A percentile compares a stretch with the other conserved stretches of the same genome.
Conservation (phyloP, 2,888 invertebrate species). For the Zelleria hepariella region DNA sequence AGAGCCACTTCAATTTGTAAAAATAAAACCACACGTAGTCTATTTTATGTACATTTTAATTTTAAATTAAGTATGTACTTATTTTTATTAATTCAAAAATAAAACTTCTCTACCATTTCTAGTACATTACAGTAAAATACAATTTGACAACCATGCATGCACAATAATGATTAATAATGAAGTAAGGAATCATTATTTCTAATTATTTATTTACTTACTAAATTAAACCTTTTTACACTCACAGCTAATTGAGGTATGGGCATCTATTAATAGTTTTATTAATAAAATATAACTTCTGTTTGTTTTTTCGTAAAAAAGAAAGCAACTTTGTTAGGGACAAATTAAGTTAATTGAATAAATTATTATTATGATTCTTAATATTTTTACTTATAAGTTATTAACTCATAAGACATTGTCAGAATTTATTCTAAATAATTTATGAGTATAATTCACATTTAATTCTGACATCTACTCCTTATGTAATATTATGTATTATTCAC, state of each 20-base stretch:
- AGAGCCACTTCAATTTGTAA: too few relatives aligned
- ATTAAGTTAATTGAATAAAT: too few relatives aligned
- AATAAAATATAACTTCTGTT: not conserved
- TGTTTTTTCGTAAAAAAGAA: not conserved
- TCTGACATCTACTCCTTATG: too few relatives aligned
- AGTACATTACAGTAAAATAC: not conserved
- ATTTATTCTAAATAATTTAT: too few relatives aligned
- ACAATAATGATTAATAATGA: slow-evolving; percentile 4
- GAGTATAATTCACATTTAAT: too few relatives aligned
- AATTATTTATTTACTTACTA: not conserved
- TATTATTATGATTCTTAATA: too few relatives aligned
- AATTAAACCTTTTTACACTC: slow-evolving; percentile 5
- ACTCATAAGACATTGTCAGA: too few relatives aligned
- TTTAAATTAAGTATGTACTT: not conserved
- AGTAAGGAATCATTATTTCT: too few relatives aligned
- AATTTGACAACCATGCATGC: slow-evolving; percentile 2
- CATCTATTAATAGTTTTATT: not conserved
- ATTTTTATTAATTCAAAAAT: slow-evolving; percentile 8
- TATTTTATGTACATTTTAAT: not conserved
- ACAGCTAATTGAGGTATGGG: slow-evolving; percentile 4
- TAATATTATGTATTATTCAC: not conserved
- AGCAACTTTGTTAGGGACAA: not conserved
- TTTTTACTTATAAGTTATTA: too few relatives aligned
- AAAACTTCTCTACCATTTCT: slow-evolving; percentile 9
- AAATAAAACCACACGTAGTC: not conserved